Evolutionary conservation across 1,140 invertebrate genomes (phyloP).

Genomic region (Drosophila kepulauana): DNA sequence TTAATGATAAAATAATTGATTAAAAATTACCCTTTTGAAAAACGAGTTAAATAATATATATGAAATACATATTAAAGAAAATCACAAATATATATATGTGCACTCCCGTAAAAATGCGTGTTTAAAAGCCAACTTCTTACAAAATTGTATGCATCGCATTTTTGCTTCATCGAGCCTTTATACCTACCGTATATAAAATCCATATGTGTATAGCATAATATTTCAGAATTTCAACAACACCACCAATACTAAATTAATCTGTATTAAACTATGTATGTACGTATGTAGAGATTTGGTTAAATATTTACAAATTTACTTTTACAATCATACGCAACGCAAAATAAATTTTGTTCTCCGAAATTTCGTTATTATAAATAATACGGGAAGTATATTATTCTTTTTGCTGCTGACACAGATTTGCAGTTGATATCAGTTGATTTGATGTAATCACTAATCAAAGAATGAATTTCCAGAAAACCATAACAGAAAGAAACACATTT

Average conservation of each 20-base stretch:
- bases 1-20: constrained; percentile 41
- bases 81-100: constrained; percentile 8
- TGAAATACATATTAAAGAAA: constrained; percentile 40
- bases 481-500: too few relatives aligned
- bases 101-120: constrained; percentile 34
- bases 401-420: too few relatives aligned
- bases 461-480: too few relatives aligned
- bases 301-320: constrained; percentile 73
- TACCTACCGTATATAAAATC: constrained; percentile 40
- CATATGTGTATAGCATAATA: constrained; percentile 61
- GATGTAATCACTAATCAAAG: too few relatives aligned
- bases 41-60: constrained; percentile 48
- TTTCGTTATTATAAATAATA: neutral
- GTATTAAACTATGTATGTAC: constrained; percentile 65
- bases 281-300: constrained; percentile 71
- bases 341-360: constrained; percentile 59
- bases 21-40: constrained; percentile 27
- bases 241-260: constrained; percentile 78
- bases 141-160: constrained; percentile 49
- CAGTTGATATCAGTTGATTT: too few relatives aligned
- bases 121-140: constrained; percentile 39
- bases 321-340: constrained; percentile 64
- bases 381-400: constrained; percentile 12
- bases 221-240: constrained; percentile 67
- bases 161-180: constrained; percentile 67